These are phyloP conservation scores for Drosophila yooni DNA, from an alignment of 2,888 invertebrate genomes.

Conservation along the genomic window DNA sequence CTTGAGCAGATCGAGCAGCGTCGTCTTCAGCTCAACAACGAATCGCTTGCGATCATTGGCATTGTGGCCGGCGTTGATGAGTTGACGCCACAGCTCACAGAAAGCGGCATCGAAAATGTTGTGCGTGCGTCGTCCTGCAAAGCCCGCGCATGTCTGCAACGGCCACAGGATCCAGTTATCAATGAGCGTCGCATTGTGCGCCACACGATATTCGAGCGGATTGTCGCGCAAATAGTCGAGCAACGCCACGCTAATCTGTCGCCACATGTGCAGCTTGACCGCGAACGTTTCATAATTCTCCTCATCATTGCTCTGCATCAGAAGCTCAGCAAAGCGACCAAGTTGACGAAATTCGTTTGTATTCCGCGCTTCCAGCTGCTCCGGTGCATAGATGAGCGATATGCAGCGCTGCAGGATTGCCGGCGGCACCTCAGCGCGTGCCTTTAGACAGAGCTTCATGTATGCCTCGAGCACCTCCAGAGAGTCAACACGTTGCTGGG, in stretches of 20 bases:
- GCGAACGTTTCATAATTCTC: slow-evolving; percentile 75
- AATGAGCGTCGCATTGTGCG: slow-evolving; percentile 65
- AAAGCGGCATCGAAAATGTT: slow-evolving; percentile 68
- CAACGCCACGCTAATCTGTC: slow-evolving; percentile 68
- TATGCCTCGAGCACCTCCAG: slow-evolving; percentile 60
- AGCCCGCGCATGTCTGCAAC: slow-evolving; percentile 67
- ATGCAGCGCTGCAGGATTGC: slow-evolving; percentile 73
- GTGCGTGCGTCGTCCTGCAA: slow-evolving; percentile 61
- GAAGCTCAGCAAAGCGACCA: slow-evolving; percentile 58
- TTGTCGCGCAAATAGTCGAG: slow-evolving; percentile 66
- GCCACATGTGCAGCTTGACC: slow-evolving; percentile 79
- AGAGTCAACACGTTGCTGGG: slow-evolving; percentile 13
- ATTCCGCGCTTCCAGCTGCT: slow-evolving; percentile 49
- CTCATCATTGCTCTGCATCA: slow-evolving; percentile 70
- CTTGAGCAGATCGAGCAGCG: slow-evolving; percentile 59
- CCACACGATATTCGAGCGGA: slow-evolving; percentile 69
- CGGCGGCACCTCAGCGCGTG: slow-evolving; percentile 64
- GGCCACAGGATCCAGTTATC: slow-evolving; percentile 83
- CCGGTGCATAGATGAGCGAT: slow-evolving; percentile 59
- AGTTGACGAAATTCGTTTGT: slow-evolving; percentile 63
- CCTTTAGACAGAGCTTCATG: slow-evolving; percentile 64
- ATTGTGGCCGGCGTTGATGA: slow-evolving; percentile 71
- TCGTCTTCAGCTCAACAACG: slow-evolving; percentile 47
- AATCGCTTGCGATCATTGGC: slow-evolving; percentile 69
- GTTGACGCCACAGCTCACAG: slow-evolving; percentile 75